Evolutionary conservation across 2,113 vertebrate species (phyloP), one percentile per base, ranked within the genome.

Genomic region (Hypanus sabinus): DNA sequence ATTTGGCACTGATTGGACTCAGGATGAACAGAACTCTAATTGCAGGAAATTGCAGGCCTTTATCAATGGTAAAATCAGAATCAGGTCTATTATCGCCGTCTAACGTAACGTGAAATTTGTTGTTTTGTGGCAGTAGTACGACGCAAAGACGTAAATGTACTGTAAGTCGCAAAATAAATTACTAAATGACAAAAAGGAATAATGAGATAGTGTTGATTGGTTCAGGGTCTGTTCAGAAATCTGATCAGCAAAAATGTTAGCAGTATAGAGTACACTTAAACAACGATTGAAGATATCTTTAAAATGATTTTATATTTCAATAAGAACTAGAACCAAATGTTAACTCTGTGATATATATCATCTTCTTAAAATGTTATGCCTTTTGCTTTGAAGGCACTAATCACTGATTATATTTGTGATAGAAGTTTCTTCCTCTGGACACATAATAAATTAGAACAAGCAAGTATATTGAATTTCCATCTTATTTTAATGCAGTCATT

Each of bases 371-470:
- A 4, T 14, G 6, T 90, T 65, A 20, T 65, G 30, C n/a, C 62
- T n/a, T 18, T 20, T 90, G 5, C 85, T 65, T 33, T 90, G 30
- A 90, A 90, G n/a, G 0, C 60, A 33, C 30, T n/a, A 33, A 90
- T 65, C 60, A 36, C 30, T 33, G 57, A 90, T 65, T 65, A 16
- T 20, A 88, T 33, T 68, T 68, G 85, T 90, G 57, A 65, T 33
- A 33, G 91, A 93, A 30, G 5, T 93, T 65, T 27, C 36, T 73
- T 93, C 68, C 71, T 93, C 91, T 73, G 6, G 22, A 38, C 70
- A 55, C 38, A 93, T 70, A 93, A 75, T 93, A 93, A 71, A 93
- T 93, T 93, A 73, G 55, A 93, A 73, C 5, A 75, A 73, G 68
- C 10, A 14, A 71, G 62, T 36, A 93, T 73, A 93, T 73, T 71